Evolutionary conservation across 1,140 invertebrate species (phyloP).

Genomic region (Temnothorax curvispinosus): DNA sequence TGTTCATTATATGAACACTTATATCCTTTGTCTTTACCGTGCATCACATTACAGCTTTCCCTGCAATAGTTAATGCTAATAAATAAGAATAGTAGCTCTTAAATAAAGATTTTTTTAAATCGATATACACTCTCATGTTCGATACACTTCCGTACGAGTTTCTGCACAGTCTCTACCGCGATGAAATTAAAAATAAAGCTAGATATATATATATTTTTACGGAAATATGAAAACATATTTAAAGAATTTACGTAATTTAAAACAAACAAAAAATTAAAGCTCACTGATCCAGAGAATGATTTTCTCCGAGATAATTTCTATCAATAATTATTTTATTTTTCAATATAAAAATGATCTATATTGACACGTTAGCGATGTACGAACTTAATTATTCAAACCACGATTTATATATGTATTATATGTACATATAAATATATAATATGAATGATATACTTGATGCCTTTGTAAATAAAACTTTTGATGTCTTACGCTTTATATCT

Average conservation of each 20-base stretch:
- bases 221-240: background rate
- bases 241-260: background rate
- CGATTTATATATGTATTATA: background rate
- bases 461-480: background rate
- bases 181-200: background rate
- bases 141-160: background rate
- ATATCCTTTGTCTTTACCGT: background rate
- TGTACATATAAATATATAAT: background rate
- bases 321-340: background rate
- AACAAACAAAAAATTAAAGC: background rate
- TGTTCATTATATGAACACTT: background rate
- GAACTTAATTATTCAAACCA: constrained; percentile 7
- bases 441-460: background rate
- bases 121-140: background rate
- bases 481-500: constrained; percentile 9
- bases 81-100: background rate
- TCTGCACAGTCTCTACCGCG: background rate
- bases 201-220: background rate
- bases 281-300: background rate
- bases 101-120: background rate
- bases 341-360: background rate
- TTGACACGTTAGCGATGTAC: background rate
- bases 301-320: background rate
- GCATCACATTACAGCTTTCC: background rate
- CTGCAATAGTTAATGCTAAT: background rate